Evolutionary conservation across 1,140 invertebrate genomes (phyloP), one percentile per base, ranked within the genome.

Genomic region (Branchinecta lindahli): DNA sequence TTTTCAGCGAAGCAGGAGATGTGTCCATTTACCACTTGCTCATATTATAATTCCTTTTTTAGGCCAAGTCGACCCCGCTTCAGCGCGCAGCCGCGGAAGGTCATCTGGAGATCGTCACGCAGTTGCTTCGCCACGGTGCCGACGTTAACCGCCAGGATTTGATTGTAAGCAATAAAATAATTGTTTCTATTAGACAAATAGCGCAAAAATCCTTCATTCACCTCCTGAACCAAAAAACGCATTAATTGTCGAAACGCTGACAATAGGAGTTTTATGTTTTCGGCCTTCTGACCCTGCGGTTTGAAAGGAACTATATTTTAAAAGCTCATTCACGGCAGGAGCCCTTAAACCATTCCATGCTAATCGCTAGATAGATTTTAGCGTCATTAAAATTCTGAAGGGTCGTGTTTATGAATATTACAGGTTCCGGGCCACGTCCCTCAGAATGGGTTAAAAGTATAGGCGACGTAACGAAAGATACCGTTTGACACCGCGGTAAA

Each of bases 61-160:
- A 90, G 88, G 82, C 84, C 77, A 89, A 88, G 0, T 86, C 85
- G 75, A 88, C 86, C 65, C 83, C 88, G 8, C 77, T 94, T 69
- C 90, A 92, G 77, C 84, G 88, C 71, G 89, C 89, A 44, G 86
- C 90, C 2, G 85, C 89, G n/a, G 88, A 91, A 75, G 90, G 90
- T 2, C 88, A 91, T 77, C 82, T 88, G 71, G 87, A 90, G 46
- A 85, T 88, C 61, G 84, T 91, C 46, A 81, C 84, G 61, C 77
- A 89, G 68, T 79, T 94, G 61, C 78, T 92, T 70, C 86, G 86
- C 73, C 82, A 86, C 72, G 84, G 84, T 33, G 86, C 85, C 0
- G 84, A 87, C 69, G 84, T 89, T 70, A 85, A 88, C 76, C 85
- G 84, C 66, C 88, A 90, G 77, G 91, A 91, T 76, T 84, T 78